Evolutionary conservation across 2,888 invertebrate genomes (phyloP).

Genomic region (Caenorhabditis sp.): DNA sequence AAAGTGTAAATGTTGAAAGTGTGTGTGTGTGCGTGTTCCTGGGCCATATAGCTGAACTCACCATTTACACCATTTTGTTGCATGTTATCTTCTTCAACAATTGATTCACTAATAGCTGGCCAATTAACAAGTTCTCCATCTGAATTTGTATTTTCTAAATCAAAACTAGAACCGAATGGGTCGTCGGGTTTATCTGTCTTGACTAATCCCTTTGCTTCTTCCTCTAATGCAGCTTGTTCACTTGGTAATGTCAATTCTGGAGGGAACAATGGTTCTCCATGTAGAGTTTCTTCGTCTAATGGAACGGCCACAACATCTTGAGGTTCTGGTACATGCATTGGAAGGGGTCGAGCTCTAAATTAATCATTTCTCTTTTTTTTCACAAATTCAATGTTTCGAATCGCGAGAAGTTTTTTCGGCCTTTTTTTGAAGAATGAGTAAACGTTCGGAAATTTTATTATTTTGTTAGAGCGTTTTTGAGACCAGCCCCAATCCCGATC

Average conservation of each 20-base stretch:
- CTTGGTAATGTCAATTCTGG: constrained; percentile 47
- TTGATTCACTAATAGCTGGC: constrained; percentile 26
- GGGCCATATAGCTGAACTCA: background rate
- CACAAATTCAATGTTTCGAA: too few relatives aligned
- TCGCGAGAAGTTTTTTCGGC: too few relatives aligned
- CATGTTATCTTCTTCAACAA: constrained; percentile 14
- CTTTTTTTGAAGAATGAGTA: too few relatives aligned
- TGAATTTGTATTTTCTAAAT: constrained; percentile 4
- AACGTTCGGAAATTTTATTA: too few relatives aligned
- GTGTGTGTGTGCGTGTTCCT: too few relatives aligned
- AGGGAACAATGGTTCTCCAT: constrained; percentile 66
- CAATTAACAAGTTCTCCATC: constrained; percentile 24
- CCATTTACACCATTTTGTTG: background rate
- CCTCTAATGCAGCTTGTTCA: constrained; percentile 29
- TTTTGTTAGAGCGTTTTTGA: too few relatives aligned
- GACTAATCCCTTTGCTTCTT: constrained; percentile 19
- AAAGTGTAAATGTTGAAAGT: too few relatives aligned
- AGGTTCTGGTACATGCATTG: constrained; percentile 62
- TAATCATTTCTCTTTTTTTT: background rate
- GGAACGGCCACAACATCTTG: constrained; percentile 66
- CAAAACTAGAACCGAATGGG: constrained; percentile 35
- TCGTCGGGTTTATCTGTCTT: constrained; percentile 37
- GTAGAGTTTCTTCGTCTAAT: constrained; percentile 62
- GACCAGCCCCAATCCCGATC: too few relatives aligned
- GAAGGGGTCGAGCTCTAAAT: constrained; percentile 61